Evolutionary conservation across 2,113 vertebrate genomes (phyloP).

Genomic region (Oceanodroma tethys): DNA sequence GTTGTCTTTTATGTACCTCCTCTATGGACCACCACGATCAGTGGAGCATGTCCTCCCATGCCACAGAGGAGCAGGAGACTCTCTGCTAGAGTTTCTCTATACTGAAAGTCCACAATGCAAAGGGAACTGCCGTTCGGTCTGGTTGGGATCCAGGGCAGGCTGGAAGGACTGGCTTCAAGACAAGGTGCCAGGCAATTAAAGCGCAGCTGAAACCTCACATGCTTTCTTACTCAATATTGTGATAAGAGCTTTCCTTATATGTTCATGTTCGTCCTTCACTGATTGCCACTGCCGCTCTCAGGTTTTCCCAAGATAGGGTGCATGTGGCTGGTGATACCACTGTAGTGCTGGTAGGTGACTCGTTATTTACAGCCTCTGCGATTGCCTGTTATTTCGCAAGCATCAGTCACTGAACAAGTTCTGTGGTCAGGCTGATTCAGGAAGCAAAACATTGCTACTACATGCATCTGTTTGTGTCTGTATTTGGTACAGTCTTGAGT

Average conservation of each 20-base stretch:
- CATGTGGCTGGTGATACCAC: background rate
- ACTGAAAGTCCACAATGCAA: background rate
- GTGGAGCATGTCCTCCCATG: background rate
- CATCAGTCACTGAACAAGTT: background rate
- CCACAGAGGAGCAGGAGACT: background rate
- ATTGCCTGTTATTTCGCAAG: background rate
- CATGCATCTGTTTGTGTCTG: background rate
- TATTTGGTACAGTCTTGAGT: background rate
- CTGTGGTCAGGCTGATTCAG: background rate
- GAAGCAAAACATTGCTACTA: background rate
- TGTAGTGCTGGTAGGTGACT: background rate
- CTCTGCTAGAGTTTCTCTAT: background rate
- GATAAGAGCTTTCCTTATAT: background rate
- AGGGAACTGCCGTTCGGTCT: background rate
- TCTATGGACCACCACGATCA: fast-evolving
- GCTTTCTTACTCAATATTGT: background rate
- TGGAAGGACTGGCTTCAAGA: background rate
- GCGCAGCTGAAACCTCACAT: background rate
- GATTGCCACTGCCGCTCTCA: background rate
- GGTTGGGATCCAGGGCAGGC: background rate
- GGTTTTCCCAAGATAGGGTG: background rate
- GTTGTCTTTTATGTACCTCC: background rate
- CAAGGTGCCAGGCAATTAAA: background rate
- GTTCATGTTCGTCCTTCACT: background rate
- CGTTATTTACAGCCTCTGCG: background rate